phyloP scores from a whole-genome alignment of 1,140 invertebrate species.

The Camponotus vicinus region DNA sequence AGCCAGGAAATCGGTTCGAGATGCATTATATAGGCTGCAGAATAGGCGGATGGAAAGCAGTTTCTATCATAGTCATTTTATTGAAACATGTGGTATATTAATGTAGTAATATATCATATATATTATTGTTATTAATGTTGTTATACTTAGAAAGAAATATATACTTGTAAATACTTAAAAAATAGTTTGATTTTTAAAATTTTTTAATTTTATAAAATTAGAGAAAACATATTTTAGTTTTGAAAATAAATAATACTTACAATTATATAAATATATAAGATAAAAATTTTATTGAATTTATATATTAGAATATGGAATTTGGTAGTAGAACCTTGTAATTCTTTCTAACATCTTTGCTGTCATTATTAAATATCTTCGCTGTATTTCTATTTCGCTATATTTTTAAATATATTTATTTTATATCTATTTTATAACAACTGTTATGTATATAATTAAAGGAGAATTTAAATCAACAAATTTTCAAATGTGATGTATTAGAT shows the following conservation, averaged over 20 bases:
- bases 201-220: background rate
- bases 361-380: too few species aligned
- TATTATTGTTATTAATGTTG: background rate
- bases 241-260: too few species aligned
- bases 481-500: background rate
- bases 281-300: too few species aligned
- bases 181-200: background rate
- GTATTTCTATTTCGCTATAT: too few species aligned
- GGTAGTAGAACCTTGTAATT: background rate
- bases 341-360: background rate
- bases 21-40: background rate
- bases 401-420: background rate
- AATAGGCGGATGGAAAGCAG: background rate
- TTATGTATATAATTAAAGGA: background rate
- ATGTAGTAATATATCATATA: background rate
- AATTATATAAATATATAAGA: too few species aligned
- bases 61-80: slow-evolving; percentile 1
- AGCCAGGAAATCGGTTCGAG: slow-evolving; percentile 24
- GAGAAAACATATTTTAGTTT: too few species aligned
- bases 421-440: too few species aligned
- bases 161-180: background rate
- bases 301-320: too few species aligned
- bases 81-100: background rate
- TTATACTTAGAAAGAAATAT: background rate
- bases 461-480: background rate